Evolutionary conservation across 1,140 invertebrate species (phyloP).

Genomic region (Sycobia sp.): DNA sequence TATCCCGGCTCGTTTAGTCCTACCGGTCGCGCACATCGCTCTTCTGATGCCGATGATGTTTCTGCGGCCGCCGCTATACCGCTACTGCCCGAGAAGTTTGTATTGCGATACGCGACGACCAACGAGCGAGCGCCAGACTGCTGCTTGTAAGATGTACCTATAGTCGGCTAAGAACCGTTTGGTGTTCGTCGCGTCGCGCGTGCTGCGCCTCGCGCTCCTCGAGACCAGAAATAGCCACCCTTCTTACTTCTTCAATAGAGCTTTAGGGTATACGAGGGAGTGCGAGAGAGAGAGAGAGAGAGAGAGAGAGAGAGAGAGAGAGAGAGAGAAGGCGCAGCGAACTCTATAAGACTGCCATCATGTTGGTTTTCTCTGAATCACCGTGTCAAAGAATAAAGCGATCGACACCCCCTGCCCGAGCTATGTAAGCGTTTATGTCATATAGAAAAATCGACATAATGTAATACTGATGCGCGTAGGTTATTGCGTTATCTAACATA

Average conservation of each 20-base stretch:
- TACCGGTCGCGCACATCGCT: neutral
- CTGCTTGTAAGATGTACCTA: slow-evolving; percentile 54
- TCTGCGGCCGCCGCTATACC: neutral
- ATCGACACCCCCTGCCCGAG: slow-evolving; percentile 28
- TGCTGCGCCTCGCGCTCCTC: slow-evolving; percentile 53
- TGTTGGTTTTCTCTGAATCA: neutral
- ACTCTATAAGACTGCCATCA: neutral
- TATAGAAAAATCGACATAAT: neutral
- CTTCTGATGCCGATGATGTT: neutral
- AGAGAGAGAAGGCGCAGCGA: neutral
- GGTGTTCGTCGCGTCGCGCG: slow-evolving; percentile 31
- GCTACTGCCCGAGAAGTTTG: slow-evolving; percentile 45
- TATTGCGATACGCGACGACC: slow-evolving; percentile 55
- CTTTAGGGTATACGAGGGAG: slow-evolving; percentile 48
- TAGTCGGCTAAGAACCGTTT: slow-evolving; percentile 58
- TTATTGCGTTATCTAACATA: too few relatives aligned
- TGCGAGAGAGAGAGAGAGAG: too few relatives aligned
- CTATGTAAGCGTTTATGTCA: too few relatives aligned
- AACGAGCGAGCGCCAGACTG: slow-evolving; percentile 59
- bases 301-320: neutral
- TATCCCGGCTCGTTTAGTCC: neutral
- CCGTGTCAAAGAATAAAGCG: slow-evolving; percentile 1
- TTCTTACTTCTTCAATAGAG: slow-evolving; percentile 60
- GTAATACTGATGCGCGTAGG: too few relatives aligned
- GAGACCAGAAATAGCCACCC: slow-evolving; percentile 62